Conservation (phyloP, 2,113 vertebrate genomes). For the Merops nubicus region DNA sequence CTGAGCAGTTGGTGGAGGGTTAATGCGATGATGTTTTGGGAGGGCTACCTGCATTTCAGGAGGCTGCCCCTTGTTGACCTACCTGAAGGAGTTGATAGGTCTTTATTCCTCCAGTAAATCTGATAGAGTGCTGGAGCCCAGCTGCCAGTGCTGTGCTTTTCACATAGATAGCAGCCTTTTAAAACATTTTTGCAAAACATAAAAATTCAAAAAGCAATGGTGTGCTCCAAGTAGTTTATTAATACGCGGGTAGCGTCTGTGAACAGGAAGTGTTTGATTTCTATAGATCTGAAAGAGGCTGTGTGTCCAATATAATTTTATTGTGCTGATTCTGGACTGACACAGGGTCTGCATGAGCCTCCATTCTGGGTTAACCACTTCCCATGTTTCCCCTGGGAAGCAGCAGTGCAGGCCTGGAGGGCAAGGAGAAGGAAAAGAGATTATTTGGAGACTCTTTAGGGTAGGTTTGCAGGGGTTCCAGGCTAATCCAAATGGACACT, state of each 20-base stretch:
- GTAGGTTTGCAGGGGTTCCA: neutral
- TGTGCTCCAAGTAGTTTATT: neutral
- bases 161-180: neutral
- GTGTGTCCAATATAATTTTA: neutral
- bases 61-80: neutral
- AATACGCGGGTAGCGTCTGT: neutral
- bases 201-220: neutral
- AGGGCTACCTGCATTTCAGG: neutral
- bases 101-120: neutral
- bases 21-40: neutral
- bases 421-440: neutral
- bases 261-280: neutral
- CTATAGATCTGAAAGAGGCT: neutral
- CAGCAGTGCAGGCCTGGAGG: neutral
- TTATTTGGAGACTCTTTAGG: neutral
- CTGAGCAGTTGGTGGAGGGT: neutral
- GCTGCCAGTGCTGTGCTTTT: neutral
- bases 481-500: neutral
- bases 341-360: neutral
- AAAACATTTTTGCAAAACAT: neutral
- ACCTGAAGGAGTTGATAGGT: neutral
- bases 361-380: neutral
- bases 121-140: neutral
- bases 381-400: neutral
- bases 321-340: neutral